phyloP scores from a whole-genome alignment of 2,113 vertebrate species.

The Microcebus tavaratra region DNA sequence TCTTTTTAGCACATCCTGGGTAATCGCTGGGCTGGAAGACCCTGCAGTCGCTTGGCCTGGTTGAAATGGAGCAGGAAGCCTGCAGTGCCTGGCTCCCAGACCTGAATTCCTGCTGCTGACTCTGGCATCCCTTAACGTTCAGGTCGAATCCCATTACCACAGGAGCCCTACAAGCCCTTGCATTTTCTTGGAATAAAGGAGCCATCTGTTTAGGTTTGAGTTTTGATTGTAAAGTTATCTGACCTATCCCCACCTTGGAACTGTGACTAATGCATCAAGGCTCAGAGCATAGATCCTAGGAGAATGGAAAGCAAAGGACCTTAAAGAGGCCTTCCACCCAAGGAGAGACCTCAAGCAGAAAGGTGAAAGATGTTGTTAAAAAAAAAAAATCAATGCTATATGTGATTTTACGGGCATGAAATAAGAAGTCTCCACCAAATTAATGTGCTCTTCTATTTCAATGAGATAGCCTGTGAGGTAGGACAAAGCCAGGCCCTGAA shows the following conservation, averaged over 20 bases:
- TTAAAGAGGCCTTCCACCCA: not conserved
- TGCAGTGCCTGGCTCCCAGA: not conserved
- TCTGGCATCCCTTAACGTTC: not conserved
- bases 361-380: not conserved
- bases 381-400: not conserved
- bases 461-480: not conserved
- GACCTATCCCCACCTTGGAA: not conserved
- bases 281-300: not conserved
- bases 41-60: not conserved
- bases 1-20: not conserved
- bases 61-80: not conserved
- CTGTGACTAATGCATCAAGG: not conserved
- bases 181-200: slow-evolving; percentile 13
- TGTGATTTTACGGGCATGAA: not conserved
- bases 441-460: not conserved
- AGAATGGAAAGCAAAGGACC: not conserved
- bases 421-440: not conserved
- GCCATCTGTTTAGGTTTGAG: slow-evolving; percentile 23
- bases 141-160: not conserved
- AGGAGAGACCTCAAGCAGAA: not conserved
- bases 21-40: not conserved
- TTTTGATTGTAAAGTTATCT: slow-evolving; percentile 40
- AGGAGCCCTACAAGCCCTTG: not conserved
- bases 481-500: not conserved
- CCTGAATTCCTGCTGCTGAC: not conserved